These are phyloP conservation scores for Uromys caudimaculatus DNA, from an alignment of 2,797 vertebrate species.

Conservation along the genomic window DNA sequence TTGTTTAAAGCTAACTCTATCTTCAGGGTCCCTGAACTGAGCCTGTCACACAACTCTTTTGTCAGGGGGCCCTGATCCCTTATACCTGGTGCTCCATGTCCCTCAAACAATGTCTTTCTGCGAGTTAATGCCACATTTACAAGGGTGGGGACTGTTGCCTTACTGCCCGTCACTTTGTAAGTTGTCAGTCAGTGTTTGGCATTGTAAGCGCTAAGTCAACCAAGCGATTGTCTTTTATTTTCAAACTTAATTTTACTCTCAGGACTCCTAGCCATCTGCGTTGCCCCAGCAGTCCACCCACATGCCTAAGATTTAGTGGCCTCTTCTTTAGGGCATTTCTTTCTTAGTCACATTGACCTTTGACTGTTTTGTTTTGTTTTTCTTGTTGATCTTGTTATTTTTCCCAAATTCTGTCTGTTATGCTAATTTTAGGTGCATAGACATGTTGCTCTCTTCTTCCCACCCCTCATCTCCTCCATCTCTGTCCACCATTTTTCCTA, in stretches of 20 bases:
- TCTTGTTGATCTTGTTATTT: not conserved
- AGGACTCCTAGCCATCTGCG: not conserved
- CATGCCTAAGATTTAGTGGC: not conserved
- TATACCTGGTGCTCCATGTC: not conserved
- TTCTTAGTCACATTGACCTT: not conserved
- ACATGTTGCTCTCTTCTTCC: constrained; percentile 12
- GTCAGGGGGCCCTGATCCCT: not conserved
- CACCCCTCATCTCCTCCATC: not conserved
- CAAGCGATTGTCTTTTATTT: not conserved
- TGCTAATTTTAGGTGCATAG: not conserved
- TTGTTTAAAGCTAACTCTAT: not conserved
- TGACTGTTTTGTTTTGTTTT: not conserved
- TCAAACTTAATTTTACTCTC: not conserved
- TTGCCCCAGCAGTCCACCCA: not conserved
- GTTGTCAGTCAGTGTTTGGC: not conserved
- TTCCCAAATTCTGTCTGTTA: not conserved
- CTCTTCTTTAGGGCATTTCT: not conserved
- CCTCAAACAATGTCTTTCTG: not conserved
- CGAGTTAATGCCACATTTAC: not conserved
- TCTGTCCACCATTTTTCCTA: not conserved
- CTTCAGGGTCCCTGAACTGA: not conserved
- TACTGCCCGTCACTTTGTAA: not conserved
- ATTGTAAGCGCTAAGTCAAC: not conserved
- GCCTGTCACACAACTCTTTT: not conserved
- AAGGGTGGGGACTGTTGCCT: not conserved